These are phyloP conservation scores for Anhinga rufa DNA, from an alignment of 2,113 vertebrate species.

Conservation along the genomic window DNA sequence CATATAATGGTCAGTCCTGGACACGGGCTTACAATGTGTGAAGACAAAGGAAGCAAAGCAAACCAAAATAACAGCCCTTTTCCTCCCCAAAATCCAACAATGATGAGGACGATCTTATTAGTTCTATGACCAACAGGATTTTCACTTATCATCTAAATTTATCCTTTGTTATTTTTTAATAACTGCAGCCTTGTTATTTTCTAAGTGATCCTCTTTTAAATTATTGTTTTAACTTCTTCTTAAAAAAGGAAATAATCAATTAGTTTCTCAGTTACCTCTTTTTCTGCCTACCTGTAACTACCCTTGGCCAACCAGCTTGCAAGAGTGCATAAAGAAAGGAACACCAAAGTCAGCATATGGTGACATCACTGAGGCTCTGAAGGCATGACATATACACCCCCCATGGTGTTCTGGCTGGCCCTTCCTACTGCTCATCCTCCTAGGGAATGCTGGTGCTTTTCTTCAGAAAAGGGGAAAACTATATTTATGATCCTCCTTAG, in stretches of 20 bases:
- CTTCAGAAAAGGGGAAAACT: neutral
- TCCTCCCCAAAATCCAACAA: neutral
- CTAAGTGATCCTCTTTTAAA: neutral
- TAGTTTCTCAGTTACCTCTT: neutral
- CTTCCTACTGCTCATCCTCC: neutral
- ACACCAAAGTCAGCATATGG: neutral
- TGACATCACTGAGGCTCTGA: neutral
- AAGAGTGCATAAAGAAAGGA: neutral
- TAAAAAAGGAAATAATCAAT: neutral
- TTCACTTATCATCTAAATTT: neutral
- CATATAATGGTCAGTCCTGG: neutral
- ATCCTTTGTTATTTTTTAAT: neutral
- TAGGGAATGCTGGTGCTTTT: neutral
- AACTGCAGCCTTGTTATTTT: neutral
- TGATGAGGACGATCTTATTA: neutral
- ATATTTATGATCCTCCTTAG: neutral
- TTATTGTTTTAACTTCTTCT: neutral
- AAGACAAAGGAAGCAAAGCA: neutral
- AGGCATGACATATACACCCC: fast-evolving
- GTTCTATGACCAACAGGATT: neutral
- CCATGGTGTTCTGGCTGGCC: neutral
- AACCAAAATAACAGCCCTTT: neutral
- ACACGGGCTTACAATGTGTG: neutral
- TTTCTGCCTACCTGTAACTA: neutral
- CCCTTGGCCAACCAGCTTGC: neutral